Conservation (phyloP, 2,888 invertebrate genomes). For the Pherbina coryleti region DNA sequence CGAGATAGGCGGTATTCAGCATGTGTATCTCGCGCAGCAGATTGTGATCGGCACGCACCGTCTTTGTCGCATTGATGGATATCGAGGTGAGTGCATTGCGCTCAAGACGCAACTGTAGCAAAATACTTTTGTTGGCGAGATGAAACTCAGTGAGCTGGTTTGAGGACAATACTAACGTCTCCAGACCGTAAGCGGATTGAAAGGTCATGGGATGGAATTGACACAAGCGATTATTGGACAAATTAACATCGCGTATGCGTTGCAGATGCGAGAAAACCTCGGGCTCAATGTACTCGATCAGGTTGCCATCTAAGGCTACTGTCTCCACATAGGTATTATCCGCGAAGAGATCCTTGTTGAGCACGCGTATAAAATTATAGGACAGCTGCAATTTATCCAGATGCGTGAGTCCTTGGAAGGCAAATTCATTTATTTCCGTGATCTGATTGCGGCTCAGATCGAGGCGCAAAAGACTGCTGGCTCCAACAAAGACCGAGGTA, state of each 20-base stretch:
- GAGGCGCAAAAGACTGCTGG: conserved; percentile 61
- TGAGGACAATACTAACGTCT: conserved; percentile 57
- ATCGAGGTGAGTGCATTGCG: conserved; percentile 60
- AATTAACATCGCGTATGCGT: conserved; percentile 63
- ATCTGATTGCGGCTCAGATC: conserved; percentile 65
- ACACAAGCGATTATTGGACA: conserved; percentile 60
- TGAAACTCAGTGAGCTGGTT: conserved; percentile 58
- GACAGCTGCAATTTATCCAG: conserved; percentile 58
- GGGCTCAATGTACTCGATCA: conserved; percentile 58
- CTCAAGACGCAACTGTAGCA: conserved; percentile 61
- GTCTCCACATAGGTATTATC: conserved; percentile 64
- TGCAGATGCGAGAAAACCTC: conserved; percentile 63
- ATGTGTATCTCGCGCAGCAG: conserved; percentile 58
- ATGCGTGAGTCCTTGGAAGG: conserved; percentile 62
- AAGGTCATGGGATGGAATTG: conserved; percentile 65
- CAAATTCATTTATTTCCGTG: conserved; percentile 58
- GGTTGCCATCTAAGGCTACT: conserved; percentile 63
- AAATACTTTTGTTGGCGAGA: conserved; percentile 59
- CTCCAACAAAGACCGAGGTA: conserved; percentile 66
- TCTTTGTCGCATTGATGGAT: conserved; percentile 61
- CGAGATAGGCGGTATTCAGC: conserved; percentile 58
- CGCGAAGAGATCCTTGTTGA: conserved; percentile 62
- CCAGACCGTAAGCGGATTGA: conserved; percentile 60
- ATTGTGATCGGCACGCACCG: conserved; percentile 63
- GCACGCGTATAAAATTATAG: conserved; percentile 56